Base-by-base conservation (phyloP, 2,113 vertebrate species). In the Mystacornis crossleyi region DNA sequence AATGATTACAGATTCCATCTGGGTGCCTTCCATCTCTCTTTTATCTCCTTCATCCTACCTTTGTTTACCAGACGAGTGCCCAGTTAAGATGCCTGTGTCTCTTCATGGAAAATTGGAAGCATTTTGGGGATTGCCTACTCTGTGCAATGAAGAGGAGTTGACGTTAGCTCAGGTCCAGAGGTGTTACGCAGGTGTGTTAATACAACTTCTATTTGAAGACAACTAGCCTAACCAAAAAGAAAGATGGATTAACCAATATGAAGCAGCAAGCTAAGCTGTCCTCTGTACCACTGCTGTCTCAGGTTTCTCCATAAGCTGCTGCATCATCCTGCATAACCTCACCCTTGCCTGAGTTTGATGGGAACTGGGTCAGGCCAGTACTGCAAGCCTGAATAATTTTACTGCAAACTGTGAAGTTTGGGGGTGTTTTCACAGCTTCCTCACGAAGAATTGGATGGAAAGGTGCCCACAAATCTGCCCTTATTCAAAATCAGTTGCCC, bases 211-310 rank as follows among this genome's bases (percentile, higher is more conserved):
- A 12, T 53, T 53, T 36, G 25, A 73, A 14, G 25, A 7, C 34
- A 57, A n/a, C 15, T 43, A 25, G 10, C 28, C 13, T 43, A 67
- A 13, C 16, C 19, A 61, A 71, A 64, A 43, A 33, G 24, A 16
- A 53, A 33, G 10, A 26, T 34, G 8, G 45, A 33, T 53, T 69
- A 42, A 57, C 5, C 12, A 21, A 23, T 11, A 8, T 29, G 23
- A 81, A 71, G 5, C 5, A 71, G 14, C 45, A 81, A 80, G 69
- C 5, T n/a, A 36, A 57, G 5, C 2, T 57, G 19, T 40, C 6
- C 9, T 13, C 5, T 6, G 1, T 45, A 9, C 12, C 55, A 26
- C 20, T n/a, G 1, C 10, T 43, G 1, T n/a, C 10, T 40, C 45
- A 40, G 8, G 12, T 50, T 93, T 89, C n/a, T 81, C 29, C 2